These are phyloP conservation scores for Sparidentex hasta DNA, from an alignment of 2,797 vertebrate species.

Conservation along the genomic window DNA sequence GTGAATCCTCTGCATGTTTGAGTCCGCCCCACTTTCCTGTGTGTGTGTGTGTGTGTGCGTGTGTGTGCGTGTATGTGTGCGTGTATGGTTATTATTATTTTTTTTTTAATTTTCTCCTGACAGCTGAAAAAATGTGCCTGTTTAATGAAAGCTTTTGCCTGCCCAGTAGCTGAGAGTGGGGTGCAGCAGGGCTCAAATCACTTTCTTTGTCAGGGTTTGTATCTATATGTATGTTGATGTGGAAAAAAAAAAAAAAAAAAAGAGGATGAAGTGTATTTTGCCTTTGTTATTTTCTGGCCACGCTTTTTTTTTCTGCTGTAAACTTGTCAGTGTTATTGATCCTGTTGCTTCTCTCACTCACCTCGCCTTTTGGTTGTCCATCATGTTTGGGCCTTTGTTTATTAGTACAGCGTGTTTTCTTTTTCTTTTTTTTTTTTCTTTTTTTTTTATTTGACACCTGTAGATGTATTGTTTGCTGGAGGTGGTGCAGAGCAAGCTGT, in stretches of 20 bases:
- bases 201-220: conserved; percentile 16
- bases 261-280: conserved; percentile 46
- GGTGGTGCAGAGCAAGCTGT: conserved; percentile 26
- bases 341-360: conserved; percentile 34
- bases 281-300: conserved; percentile 28
- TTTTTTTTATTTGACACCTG: conserved; percentile 37
- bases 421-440: conserved; percentile 1
- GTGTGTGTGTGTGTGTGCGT: conserved; percentile 55
- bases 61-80: conserved; percentile 34
- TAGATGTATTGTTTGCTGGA: conserved; percentile 40
- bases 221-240: conserved; percentile 6
- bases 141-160: conserved; percentile 25
- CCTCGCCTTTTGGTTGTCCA: conserved; percentile 26
- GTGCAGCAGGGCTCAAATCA: conserved; percentile 18
- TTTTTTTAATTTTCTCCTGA: background rate
- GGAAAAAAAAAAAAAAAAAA: conserved; percentile 10
- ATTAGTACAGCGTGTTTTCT: conserved; percentile 43
- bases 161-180: conserved; percentile 10
- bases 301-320: conserved; percentile 71
- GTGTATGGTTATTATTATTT: conserved; percentile 58
- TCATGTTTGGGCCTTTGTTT: conserved; percentile 44
- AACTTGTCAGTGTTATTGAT: conserved; percentile 58
- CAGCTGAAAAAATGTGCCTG: conserved; percentile 7
- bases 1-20: background rate
- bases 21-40: background rate